Evolutionary conservation across 37 sponge, comb jelly and placozoan genomes (phyloP).

Genomic region (Mnemiopsis leidyi): DNA sequence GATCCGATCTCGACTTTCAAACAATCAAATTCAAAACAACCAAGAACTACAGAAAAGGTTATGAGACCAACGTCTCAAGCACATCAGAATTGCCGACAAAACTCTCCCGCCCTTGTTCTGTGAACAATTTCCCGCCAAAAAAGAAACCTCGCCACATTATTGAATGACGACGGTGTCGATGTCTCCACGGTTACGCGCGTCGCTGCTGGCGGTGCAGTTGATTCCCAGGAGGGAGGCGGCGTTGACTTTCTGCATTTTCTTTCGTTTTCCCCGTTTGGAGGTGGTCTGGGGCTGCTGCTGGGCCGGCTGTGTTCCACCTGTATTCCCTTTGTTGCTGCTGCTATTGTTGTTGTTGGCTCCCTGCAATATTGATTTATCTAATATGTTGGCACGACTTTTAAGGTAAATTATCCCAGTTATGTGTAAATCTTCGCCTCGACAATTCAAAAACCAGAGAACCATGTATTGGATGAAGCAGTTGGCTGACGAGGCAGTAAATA

Average conservation of each 20-base stretch:
- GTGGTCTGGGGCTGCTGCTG: neutral
- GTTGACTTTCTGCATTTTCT: constrained; percentile 66
- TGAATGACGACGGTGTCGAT: constrained; percentile 22
- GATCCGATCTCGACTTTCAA: neutral
- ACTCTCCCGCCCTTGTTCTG: no score
- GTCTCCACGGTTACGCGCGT: constrained; percentile 46
- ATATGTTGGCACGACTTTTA: no score
- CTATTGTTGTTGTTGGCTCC: neutral
- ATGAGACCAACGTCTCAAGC: no score
- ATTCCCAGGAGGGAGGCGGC: constrained; percentile 50
- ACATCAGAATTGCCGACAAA: no score
- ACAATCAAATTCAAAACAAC: neutral
- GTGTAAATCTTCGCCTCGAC: no score
- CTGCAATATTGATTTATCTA: no score
- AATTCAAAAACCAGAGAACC: no score
- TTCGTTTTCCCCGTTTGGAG: constrained; percentile 23
- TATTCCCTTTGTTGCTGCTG: neutral
- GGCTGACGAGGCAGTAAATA: no score
- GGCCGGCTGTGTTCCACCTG: neutral
- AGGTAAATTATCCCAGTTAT: no score
- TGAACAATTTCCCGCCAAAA: no score
- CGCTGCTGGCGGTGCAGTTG: constrained; percentile 37
- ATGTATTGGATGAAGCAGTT: no score
- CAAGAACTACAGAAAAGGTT: no score
- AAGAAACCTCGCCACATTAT: neutral